These are phyloP conservation scores for Akabosia matsudoensis DNA, from an alignment of 1,140 invertebrate species.

Conservation along the genomic window DNA sequence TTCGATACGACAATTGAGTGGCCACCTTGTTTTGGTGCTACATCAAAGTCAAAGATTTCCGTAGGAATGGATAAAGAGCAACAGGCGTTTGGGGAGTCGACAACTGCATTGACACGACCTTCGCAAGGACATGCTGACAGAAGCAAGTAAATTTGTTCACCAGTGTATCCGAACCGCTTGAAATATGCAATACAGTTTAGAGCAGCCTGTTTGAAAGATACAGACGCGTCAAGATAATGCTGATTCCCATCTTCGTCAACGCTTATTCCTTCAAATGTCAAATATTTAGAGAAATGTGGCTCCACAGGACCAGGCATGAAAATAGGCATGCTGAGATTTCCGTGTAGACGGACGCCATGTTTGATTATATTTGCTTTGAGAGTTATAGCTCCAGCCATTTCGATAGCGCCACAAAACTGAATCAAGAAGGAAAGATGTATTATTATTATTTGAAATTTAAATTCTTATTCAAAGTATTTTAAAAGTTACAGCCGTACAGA, in stretches of 20 bases:
- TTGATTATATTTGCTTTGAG: slow-evolving; percentile 32
- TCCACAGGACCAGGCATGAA: slow-evolving; percentile 41
- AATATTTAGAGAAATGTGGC: slow-evolving; percentile 29
- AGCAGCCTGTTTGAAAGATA: slow-evolving; percentile 23
- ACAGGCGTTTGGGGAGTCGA: slow-evolving; percentile 34
- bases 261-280: slow-evolving; percentile 41
- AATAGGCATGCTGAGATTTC: slow-evolving; percentile 36
- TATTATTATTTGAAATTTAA: neutral
- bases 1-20: neutral
- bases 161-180: slow-evolving; percentile 39
- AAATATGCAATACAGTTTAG: slow-evolving; percentile 37
- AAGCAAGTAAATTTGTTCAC: slow-evolving; percentile 37
- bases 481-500: slow-evolving; percentile 17
- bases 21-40: slow-evolving; percentile 22
- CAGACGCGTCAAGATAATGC: slow-evolving; percentile 29
- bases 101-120: slow-evolving; percentile 31
- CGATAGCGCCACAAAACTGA: slow-evolving; percentile 41
- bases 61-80: slow-evolving; percentile 35
- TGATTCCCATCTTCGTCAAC: slow-evolving; percentile 36
- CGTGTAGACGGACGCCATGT: slow-evolving; percentile 14
- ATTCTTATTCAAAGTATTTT: neutral
- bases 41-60: slow-evolving; percentile 42
- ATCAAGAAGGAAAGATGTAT: neutral
- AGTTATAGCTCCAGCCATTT: slow-evolving; percentile 40
- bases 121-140: slow-evolving; percentile 34